Base-by-base conservation (phyloP, 92 coral and sea anemone species). In the Heliopora coerulea region DNA sequence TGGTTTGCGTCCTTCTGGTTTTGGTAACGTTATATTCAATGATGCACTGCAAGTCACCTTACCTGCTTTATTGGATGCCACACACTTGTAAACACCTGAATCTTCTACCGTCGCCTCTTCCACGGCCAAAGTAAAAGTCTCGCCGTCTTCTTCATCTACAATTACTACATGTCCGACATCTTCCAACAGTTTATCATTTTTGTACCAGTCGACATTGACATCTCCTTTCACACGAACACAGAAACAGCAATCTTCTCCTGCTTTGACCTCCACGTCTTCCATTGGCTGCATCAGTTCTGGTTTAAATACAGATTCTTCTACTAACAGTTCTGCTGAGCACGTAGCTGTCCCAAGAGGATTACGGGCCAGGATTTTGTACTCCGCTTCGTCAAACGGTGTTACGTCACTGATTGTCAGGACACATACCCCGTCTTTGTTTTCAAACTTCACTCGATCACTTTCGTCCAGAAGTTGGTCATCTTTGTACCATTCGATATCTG, bases 401-500 rank as follows among this genome's bases (percentile, higher is more conserved):
- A 89, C 87, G 12, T 79, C 75, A 42, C 52, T 61, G 74, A 95
- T 85, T 30, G 87, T 83, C 65, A 95, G 58, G 46, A 74, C 82
- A 60, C 87, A 72, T 24, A 56, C 76, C 24, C 70, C 83, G 26
- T 91, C 97, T 48, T 88, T 87, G 64, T 75, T 85, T 74, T 85
- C 95, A 54, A 90, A 82, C 40, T 81, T 77, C 19, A 88, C 81
- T 24, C 80, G 87, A 20, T 84, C 86, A 63, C 73, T 79, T 54
- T 84, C 79, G 24, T 84, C 79, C 31, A 92, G 32, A 21, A 68
- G 86, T 25, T 85, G 83, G 39, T 92, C 96, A 12, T 89, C 97
- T 74, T 83, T 82, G 80, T 77, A 92, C 97, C 97, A 92, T 39
- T 75, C 75, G 20, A 92, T 84, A 25, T 87, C 92, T 17, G 96